A percentile compares a stretch with the other conserved stretches of the same genome.
Conservation (phyloP, 1,140 invertebrate genomes). For the Caenorhabditis briggsae region DNA sequence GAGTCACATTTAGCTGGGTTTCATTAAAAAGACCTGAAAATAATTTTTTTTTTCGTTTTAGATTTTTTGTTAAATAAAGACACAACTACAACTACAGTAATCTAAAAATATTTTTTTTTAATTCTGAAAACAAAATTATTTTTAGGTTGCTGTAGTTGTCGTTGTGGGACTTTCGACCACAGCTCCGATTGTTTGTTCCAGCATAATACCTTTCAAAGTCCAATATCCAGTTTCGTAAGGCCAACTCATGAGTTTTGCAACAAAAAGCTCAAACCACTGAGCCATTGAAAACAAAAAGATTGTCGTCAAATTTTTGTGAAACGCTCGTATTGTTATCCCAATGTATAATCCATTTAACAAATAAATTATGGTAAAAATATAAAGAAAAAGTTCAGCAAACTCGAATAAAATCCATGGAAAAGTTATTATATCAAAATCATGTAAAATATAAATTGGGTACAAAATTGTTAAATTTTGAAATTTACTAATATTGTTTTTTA, state of each 20-base stretch:
- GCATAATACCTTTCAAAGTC: neutral
- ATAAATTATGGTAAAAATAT: neutral
- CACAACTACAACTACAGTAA: too few species aligned
- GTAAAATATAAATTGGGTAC: neutral
- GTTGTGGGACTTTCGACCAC: too few species aligned
- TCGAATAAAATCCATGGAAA: neutral
- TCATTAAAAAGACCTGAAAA: neutral
- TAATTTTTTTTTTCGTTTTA: too few species aligned
- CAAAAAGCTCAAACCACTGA: neutral
- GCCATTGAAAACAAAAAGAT: neutral
- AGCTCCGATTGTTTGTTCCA: too few species aligned
- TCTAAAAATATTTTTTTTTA: too few species aligned
- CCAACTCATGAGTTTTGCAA: conserved; percentile 3
- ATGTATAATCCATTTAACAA: neutral
- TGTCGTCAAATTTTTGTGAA: neutral
- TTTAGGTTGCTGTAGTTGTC: too few species aligned
- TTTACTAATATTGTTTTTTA: neutral
- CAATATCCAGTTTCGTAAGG: conserved; percentile 29
- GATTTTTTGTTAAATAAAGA: too few species aligned
- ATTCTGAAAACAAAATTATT: too few species aligned
- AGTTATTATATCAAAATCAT: neutral
- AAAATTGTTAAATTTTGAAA: neutral
- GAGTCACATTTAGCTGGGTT: neutral
- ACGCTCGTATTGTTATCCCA: neutral
- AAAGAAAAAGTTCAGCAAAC: neutral